Evolutionary conservation across 2,113 vertebrate species (phyloP), one percentile per base, ranked within the genome.

Genomic region (Lepus timidus): DNA sequence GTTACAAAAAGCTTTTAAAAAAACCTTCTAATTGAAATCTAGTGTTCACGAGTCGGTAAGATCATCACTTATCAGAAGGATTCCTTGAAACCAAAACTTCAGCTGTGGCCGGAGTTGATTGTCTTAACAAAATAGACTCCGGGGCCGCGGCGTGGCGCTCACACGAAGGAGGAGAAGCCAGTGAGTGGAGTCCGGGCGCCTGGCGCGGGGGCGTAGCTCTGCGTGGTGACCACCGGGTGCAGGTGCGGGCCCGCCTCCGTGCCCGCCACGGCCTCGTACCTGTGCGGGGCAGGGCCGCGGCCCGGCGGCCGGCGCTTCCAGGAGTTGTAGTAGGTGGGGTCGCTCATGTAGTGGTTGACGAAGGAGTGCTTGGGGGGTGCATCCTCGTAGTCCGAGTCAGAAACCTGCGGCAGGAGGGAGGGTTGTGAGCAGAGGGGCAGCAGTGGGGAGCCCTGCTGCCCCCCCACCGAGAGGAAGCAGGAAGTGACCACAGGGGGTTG

Each of bases 271-370:
- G 99, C 99, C 97, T 99, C 99, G 4, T 99, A 99, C 93, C 98
- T 97, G 52, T 99, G 99, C 1, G 99, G 97, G 0, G 98, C 44
- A 0, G 98, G 98, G 93, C 97, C 93, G 95, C 99, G 98, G 61
- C 14, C 99, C 97, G 75, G 99, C 95, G 99, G 99, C 97, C 99
- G 99, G 87, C 99, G 98, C 97, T 99, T 99, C 99, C 99, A 99
- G 0, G 99, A 99, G 98, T 99, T 99, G 98, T 99, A 99, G 98
- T 99, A 99, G 17, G 99, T 99, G 87, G 99, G 99, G 98, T 99
- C 99, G 7, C 99, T 99, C 99, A 99, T 99, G 98, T 99, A 99
- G 78, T 99, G 99, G 98, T 99, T 99, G 96, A 99, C 99, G 1
- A 99, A 99, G n/a, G 99, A 99, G 97, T 99, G 99, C 90, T 99